Evolutionary conservation across 2,113 vertebrate genomes (phyloP).

Genomic region (Tragelaphus strepsiceros): DNA sequence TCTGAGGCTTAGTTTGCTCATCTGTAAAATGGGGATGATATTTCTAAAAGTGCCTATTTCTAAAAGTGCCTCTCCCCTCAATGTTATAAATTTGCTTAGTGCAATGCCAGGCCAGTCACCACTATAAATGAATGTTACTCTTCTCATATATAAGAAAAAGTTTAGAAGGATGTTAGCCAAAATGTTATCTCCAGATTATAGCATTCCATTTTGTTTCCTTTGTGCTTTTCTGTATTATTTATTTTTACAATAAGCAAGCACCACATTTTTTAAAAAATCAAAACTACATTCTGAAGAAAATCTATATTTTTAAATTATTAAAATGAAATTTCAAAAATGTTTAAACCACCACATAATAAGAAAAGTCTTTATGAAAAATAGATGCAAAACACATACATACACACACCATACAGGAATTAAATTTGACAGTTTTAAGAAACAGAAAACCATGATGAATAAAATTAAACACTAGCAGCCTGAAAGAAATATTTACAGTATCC

Average conservation of each 20-base stretch:
- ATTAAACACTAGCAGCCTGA: background rate
- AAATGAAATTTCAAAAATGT: background rate
- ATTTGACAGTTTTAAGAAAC: background rate
- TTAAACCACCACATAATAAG: background rate
- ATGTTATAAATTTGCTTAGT: background rate
- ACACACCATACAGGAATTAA: background rate
- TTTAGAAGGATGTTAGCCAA: background rate
- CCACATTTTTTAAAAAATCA: accelerated
- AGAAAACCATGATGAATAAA: background rate
- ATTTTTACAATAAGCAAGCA: background rate
- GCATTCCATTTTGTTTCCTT: background rate
- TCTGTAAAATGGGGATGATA: background rate
- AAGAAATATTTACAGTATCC: background rate
- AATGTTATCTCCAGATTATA: background rate
- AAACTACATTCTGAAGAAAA: background rate
- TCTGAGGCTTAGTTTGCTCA: background rate
- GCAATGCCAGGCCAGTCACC: background rate
- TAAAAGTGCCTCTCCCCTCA: background rate
- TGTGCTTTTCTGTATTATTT: background rate
- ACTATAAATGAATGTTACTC: background rate
- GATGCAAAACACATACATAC: background rate
- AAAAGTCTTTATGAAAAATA: background rate
- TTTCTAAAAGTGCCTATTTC: too few species aligned
- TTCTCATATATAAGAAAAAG: background rate
- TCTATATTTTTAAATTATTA: background rate